A percentile compares a stretch with the other conserved stretches of the same genome.
Evolutionary conservation across 2,888 invertebrate genomes (phyloP).

Genomic region (Timandra comae): DNA sequence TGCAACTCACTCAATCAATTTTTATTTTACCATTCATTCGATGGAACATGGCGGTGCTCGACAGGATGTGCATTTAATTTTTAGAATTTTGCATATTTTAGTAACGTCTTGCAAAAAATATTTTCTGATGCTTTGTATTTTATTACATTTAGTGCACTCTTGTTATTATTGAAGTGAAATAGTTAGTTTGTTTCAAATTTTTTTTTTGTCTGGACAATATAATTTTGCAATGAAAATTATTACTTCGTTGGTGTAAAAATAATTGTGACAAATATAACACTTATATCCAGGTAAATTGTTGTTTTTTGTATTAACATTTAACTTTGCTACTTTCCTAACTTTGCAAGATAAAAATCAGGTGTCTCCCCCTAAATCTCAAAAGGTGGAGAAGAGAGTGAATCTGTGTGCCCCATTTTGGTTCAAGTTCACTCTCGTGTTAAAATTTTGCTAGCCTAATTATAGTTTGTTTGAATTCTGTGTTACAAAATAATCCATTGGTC

Average conservation of each 20-base stretch:
- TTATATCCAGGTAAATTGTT: neutral
- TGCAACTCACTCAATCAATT: conserved; percentile 23
- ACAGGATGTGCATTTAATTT: conserved; percentile 69
- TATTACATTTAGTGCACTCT: conserved; percentile 28
- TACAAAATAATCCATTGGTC: neutral
- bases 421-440: conserved; percentile 53
- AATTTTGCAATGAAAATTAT: conserved; percentile 69
- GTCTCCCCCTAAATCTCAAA: conserved; percentile 27
- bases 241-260: conserved; percentile 75
- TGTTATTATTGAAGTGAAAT: conserved; percentile 28
- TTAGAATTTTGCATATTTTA: conserved; percentile 54
- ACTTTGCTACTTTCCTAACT: conserved; percentile 6
- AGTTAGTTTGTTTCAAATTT: conserved; percentile 26
- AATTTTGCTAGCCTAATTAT: conserved; percentile 33
- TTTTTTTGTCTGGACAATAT: conserved; percentile 35
- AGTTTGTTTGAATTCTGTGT: conserved; percentile 13
- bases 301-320: conserved; percentile 28
- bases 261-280: conserved; percentile 56
- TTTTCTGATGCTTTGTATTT: conserved; percentile 28
- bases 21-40: conserved; percentile 42
- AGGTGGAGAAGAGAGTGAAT: conserved; percentile 27
- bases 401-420: conserved; percentile 58
- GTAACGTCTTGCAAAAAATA: conserved; percentile 43
- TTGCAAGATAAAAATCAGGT: conserved; percentile 15
- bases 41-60: conserved; percentile 73